Percentiles rank a stretch among this genome's conserved stretches.
These are phyloP conservation scores for Leucophenga montana DNA, from an alignment of 2,888 invertebrate genomes.

Conservation along the genomic window DNA sequence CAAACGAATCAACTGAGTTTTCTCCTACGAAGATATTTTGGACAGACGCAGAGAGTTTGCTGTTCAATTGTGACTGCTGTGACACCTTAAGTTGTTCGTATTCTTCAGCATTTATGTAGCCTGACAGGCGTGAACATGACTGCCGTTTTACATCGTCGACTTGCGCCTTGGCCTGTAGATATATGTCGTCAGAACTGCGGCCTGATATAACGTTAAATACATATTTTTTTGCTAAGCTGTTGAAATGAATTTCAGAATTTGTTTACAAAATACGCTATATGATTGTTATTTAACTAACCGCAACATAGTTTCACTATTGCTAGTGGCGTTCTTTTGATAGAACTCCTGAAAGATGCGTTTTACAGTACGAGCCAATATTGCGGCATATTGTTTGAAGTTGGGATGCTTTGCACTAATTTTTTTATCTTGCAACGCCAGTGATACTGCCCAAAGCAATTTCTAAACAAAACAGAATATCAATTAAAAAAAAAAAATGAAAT, in stretches of 20 bases:
- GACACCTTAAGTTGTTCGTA: constrained; percentile 63
- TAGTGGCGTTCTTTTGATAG: constrained; percentile 78
- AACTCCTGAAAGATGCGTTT: constrained; percentile 78
- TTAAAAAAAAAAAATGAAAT: neutral
- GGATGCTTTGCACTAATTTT: constrained; percentile 80
- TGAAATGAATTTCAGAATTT: constrained; percentile 35
- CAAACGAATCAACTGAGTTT: constrained; percentile 65
- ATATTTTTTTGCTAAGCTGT: constrained; percentile 79
- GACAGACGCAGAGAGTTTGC: constrained; percentile 43
- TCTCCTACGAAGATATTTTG: constrained; percentile 62
- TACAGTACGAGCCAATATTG: constrained; percentile 80
- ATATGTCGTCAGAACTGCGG: constrained; percentile 79
- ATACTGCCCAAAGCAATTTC: constrained; percentile 88
- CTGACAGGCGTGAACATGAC: constrained; percentile 59
- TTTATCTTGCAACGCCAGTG: constrained; percentile 82
- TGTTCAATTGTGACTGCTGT: constrained; percentile 41
- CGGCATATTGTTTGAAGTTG: constrained; percentile 82
- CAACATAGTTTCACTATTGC: constrained; percentile 85
- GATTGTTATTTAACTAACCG: constrained; percentile 71
- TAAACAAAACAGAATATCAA: constrained; percentile 30
- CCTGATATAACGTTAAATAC: constrained; percentile 79
- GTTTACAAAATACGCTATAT: too few relatives aligned
- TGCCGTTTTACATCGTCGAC: constrained; percentile 61
- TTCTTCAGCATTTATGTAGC: constrained; percentile 71
- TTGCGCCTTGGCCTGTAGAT: constrained; percentile 64